These are phyloP conservation scores for Melopsittacus undulatus DNA, from an alignment of 2,797 vertebrate genomes.

Conservation along the genomic window DNA sequence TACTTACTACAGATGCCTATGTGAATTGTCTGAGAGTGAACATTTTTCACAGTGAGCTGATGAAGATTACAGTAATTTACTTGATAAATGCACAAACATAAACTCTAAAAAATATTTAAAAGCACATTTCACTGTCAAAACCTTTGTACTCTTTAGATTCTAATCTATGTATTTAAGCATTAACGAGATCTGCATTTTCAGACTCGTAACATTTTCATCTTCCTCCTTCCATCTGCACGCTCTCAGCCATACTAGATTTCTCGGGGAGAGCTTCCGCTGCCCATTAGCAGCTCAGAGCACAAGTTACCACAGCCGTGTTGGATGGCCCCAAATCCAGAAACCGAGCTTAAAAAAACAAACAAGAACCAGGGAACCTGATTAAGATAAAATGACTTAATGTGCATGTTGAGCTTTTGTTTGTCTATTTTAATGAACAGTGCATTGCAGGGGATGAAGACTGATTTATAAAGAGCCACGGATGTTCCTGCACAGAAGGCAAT, in stretches of 20 bases:
- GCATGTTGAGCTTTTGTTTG: conserved; percentile 9
- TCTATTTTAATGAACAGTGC: neutral
- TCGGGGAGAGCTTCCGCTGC: neutral
- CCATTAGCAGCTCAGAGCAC: neutral
- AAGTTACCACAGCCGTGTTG: conserved; percentile 20
- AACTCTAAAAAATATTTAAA: neutral
- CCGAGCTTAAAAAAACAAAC: neutral
- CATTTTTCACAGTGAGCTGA: neutral
- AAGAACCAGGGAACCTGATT: neutral
- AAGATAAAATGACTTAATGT: neutral
- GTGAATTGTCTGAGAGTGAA: neutral
- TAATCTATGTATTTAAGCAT: neutral
- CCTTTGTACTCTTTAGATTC: neutral
- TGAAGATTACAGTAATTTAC: conserved; percentile 24
- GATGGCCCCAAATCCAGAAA: neutral
- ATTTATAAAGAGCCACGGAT: neutral
- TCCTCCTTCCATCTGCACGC: neutral
- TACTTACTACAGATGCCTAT: neutral
- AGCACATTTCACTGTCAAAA: neutral
- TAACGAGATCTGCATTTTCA: neutral
- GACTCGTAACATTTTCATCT: neutral
- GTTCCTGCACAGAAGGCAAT: conserved; percentile 29
- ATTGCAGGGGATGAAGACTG: neutral
- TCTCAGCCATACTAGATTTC: neutral
- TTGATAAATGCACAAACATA: conserved; percentile 7